Evolutionary conservation across 92 coral and sea anemone genomes (phyloP), one percentile per base, ranked within the genome.

Genomic region (Palythoa heliodiscus): DNA sequence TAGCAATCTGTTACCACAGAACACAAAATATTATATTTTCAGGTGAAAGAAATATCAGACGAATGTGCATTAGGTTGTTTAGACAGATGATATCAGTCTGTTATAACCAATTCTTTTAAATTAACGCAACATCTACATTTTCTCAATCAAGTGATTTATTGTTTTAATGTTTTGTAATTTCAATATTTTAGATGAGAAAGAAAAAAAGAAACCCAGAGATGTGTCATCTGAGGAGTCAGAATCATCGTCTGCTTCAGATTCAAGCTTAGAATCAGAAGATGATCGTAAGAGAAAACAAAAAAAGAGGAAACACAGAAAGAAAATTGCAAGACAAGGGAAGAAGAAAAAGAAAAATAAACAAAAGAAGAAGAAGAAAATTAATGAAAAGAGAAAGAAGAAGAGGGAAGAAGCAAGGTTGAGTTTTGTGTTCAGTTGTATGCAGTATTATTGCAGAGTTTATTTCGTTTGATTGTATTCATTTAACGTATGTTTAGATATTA

Each of bases 221-320:
- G 71, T 50, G 38, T 86, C 86, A 5, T 50, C 87, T 29, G 92
- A 88, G 38, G 73, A 57, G 39, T 82, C 94, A 3, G 86, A 35
- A 47, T 85, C 92, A 17, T 85, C 87, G 29, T 86, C 93, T 25
- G 96, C 78, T 3, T 90, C 96, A 76, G 91, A 82, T 47, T 91
- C 98, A 12, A 91, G 95, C 2, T 78, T 88, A 16, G 95, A 89
- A 71, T 64, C 73, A 15, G 89, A 88, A 68, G 98, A 92, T 60
- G 83, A 79, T 20, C 53, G 39, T 55, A 84, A 80, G 83, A 88
- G 66, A 78, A 83, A 89, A 69, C 87, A 79, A 64, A 53, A 82
- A 54, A 89, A 83, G 67, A 86, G 72, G 92, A 96, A 91, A 54
- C 90, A 83, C 57, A 94, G 89, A 79, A 85, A 87, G 40, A 93